These are phyloP conservation scores for Rhyacichthys aspro DNA, from an alignment of 2,797 vertebrate species.

Conservation along the genomic window DNA sequence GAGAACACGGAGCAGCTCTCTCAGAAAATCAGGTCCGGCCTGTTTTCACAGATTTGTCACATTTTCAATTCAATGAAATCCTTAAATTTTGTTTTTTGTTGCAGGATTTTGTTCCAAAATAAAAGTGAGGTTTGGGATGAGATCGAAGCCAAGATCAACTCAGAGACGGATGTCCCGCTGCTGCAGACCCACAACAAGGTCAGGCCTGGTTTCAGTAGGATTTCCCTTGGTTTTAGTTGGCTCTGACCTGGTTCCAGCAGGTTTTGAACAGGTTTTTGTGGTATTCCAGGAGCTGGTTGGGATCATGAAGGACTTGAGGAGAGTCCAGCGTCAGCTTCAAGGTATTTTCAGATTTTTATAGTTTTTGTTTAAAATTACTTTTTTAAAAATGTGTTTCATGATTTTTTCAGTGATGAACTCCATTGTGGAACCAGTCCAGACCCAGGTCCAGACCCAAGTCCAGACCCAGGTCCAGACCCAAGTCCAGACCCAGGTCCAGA, in stretches of 20 bases:
- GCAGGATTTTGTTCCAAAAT: constrained; percentile 89
- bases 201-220: not conserved
- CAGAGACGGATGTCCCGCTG: constrained; percentile 93
- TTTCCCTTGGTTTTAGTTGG: not conserved
- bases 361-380: too few species aligned
- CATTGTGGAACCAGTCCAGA: not conserved
- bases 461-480: not conserved
- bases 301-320: constrained; percentile 91
- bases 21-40: constrained; percentile 94
- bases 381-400: too few species aligned
- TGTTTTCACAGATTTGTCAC: too few species aligned
- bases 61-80: not conserved
- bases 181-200: constrained; percentile 96
- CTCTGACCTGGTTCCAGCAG: not conserved
- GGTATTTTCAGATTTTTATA: constrained; percentile 68
- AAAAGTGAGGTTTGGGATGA: constrained; percentile 92
- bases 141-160: constrained; percentile 91
- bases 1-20: constrained; percentile 94
- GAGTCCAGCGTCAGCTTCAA: constrained; percentile 95
- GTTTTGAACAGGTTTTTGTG: not conserved
- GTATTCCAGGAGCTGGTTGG: constrained; percentile 91
- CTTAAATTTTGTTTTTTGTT: constrained; percentile 6
- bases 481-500: not conserved
- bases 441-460: not conserved
- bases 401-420: not conserved